Percentiles rank a stretch among this genome's conserved stretches.
These are phyloP conservation scores for Sebastes alutus DNA, from an alignment of 2,797 vertebrate genomes.

Conservation along the genomic window DNA sequence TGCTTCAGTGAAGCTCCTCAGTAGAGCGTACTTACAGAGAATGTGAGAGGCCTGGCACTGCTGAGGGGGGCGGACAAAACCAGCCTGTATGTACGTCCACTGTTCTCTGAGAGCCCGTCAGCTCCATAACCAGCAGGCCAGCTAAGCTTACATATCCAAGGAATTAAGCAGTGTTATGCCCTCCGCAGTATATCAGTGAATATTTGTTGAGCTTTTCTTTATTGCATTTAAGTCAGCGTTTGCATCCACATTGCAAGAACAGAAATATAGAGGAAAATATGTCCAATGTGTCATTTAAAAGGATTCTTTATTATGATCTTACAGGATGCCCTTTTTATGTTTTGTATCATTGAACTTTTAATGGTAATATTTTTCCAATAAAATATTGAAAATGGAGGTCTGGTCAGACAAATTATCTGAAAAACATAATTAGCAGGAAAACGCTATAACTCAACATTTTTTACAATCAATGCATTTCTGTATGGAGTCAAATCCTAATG, in stretches of 20 bases:
- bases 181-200: slow-evolving; percentile 52
- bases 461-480: slow-evolving; percentile 45
- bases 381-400: slow-evolving; percentile 64
- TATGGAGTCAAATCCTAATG: slow-evolving; percentile 33
- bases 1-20: slow-evolving; percentile 72
- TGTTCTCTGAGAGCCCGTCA: slow-evolving; percentile 71
- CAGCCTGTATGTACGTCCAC: slow-evolving; percentile 65
- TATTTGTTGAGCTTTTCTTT: slow-evolving; percentile 59
- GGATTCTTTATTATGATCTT: slow-evolving; percentile 71
- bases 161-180: slow-evolving; percentile 62
- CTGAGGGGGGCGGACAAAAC: slow-evolving; percentile 71
- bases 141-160: slow-evolving; percentile 69
- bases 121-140: slow-evolving; percentile 67
- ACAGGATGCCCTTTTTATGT: slow-evolving; percentile 76
- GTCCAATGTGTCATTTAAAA: slow-evolving; percentile 49
- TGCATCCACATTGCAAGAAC: slow-evolving; percentile 45
- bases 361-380: slow-evolving; percentile 81
- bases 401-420: slow-evolving; percentile 53
- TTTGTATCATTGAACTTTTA: slow-evolving; percentile 81
- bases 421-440: slow-evolving; percentile 43
- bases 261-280: slow-evolving; percentile 30
- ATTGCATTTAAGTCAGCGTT: slow-evolving; percentile 38
- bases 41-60: slow-evolving; percentile 72
- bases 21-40: slow-evolving; percentile 73
- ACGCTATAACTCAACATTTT: slow-evolving; percentile 22